Percentiles rank a stretch among this genome's conserved stretches.
Conservation (phyloP, 2,888 invertebrate genomes). For the Julus scandinavius region DNA sequence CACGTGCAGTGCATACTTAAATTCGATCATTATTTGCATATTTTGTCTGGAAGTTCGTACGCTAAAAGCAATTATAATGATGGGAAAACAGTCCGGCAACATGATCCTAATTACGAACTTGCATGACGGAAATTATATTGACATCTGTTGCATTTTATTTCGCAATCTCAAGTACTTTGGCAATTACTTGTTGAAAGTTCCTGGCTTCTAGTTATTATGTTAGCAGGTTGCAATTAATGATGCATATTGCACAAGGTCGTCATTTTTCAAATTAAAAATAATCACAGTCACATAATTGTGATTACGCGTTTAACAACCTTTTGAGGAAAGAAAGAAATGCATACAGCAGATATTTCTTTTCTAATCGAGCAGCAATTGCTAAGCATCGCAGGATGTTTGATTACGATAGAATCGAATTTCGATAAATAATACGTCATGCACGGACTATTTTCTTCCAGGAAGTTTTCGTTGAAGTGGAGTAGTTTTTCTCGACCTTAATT, state of each 20-base stretch:
- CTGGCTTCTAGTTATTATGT: neutral
- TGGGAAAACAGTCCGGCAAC: neutral
- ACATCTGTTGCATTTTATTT: neutral
- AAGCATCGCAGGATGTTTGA: neutral
- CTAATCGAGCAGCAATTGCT: neutral
- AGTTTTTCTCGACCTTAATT: too few species aligned
- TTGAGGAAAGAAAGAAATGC: conserved; percentile 17
- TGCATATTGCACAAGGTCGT: neutral
- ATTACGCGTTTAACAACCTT: neutral
- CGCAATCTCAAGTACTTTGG: neutral
- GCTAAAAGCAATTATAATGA: neutral
- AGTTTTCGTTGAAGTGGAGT: neutral
- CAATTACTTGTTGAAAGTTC: neutral
- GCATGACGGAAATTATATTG: too few species aligned
- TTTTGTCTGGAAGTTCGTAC: neutral
- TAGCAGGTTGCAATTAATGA: neutral
- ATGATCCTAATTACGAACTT: neutral
- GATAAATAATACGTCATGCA: too few species aligned
- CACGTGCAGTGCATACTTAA: neutral
- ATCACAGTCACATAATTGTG: neutral
- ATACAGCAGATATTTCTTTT: neutral
- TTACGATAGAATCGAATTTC: neutral
- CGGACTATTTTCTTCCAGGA: neutral
- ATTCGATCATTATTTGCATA: neutral
- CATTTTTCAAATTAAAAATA: neutral